A percentile compares a stretch with the other conserved stretches of the same genome.
These are phyloP conservation scores for Grapholita molesta DNA, from an alignment of 1,140 invertebrate species.

Conservation along the genomic window DNA sequence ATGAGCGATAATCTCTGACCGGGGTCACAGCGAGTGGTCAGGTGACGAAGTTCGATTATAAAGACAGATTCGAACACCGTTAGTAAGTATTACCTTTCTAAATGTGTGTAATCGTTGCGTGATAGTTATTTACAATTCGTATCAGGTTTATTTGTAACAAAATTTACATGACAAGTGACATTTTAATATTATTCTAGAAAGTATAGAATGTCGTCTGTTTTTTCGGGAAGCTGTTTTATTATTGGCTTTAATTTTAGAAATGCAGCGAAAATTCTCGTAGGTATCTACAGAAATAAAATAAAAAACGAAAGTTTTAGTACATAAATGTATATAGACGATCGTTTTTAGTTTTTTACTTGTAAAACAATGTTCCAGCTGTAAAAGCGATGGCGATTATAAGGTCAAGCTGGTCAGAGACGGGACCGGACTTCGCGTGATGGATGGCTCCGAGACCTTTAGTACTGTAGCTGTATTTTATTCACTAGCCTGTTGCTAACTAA, in stretches of 20 bases:
- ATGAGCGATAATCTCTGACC: constrained; percentile 20
- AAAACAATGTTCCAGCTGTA: not conserved
- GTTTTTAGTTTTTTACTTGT: not conserved
- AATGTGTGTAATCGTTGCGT: not conserved
- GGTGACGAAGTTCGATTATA: constrained; percentile 1
- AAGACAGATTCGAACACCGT: not conserved
- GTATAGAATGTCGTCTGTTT: too few species aligned
- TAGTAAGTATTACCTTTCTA: not conserved
- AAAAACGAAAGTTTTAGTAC: too few species aligned
- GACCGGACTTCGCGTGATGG: constrained; percentile 33
- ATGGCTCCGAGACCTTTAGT: not conserved
- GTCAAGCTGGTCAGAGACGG: constrained; percentile 32
- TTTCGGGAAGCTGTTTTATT: too few species aligned
- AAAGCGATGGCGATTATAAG: constrained; percentile 13
- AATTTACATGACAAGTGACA: too few species aligned
- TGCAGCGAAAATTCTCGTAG: too few species aligned
- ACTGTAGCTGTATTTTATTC: not conserved
- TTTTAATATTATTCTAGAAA: too few species aligned
- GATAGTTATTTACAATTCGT: not conserved
- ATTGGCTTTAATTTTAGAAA: too few species aligned
- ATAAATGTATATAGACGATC: too few species aligned
- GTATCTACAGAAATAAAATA: too few species aligned
- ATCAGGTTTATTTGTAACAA: not conserved
- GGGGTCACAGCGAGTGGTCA: constrained; percentile 5
- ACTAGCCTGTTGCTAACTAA: constrained; percentile 42